These are phyloP conservation scores for Lanistes nyassanus DNA, from an alignment of 1,140 invertebrate species.

Conservation along the genomic window DNA sequence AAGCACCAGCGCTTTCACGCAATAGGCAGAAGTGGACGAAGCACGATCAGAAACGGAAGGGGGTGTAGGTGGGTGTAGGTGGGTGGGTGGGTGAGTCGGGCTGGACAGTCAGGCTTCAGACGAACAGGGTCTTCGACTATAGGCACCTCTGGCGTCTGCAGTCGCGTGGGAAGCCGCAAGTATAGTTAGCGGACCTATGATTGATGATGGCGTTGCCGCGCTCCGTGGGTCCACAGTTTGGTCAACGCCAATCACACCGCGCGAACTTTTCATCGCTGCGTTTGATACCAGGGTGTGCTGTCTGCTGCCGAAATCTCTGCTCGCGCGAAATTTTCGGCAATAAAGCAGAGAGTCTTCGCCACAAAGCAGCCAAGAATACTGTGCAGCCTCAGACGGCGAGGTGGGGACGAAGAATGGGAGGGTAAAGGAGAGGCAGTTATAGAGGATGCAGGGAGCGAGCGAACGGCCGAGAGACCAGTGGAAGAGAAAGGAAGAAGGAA, in stretches of 20 bases:
- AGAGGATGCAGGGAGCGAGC: no score
- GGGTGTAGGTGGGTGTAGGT: neutral
- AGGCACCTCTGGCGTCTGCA: neutral
- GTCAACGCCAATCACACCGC: neutral
- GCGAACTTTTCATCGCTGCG: no score
- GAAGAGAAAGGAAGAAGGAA: constrained; percentile 5
- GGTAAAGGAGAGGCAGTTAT: neutral
- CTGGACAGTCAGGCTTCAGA: neutral
- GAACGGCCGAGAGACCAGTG: no score
- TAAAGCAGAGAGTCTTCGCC: neutral
- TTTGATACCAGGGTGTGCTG: no score
- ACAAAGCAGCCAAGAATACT: neutral
- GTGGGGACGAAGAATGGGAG: neutral
- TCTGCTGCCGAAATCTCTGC: no score
- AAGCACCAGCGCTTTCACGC: neutral
- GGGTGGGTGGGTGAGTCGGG: neutral
- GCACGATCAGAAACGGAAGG: neutral
- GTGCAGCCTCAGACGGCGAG: neutral
- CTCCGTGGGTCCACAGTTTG: neutral
- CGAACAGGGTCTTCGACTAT: neutral
- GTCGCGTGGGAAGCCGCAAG: neutral
- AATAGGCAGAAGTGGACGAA: neutral
- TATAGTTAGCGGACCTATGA: neutral
- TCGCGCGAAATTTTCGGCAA: neutral
- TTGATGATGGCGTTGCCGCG: neutral